Conservation (phyloP, 2,888 invertebrate species). For the Mantis religiosa region DNA sequence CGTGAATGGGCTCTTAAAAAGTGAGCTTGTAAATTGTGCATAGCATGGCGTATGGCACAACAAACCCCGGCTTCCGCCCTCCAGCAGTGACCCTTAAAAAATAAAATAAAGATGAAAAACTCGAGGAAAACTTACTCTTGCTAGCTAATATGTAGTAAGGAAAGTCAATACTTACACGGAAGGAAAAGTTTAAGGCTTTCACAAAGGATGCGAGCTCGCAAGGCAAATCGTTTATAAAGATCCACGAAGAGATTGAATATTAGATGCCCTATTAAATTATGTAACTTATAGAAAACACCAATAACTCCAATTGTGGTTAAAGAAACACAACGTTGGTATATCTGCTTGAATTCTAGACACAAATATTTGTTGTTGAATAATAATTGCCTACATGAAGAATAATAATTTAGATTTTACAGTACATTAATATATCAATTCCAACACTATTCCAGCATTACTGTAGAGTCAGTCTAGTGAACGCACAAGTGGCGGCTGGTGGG, state of each 20-base stretch:
- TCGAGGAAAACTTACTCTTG: not conserved
- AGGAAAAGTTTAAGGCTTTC: not conserved
- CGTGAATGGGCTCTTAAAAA: constrained; percentile 26
- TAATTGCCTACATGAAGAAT: too few species aligned
- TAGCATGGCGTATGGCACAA: not conserved
- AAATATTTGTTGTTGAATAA: too few species aligned
- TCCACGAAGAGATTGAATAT: not conserved
- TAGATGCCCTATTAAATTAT: too few species aligned
- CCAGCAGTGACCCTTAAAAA: constrained; percentile 9
- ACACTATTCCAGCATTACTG: too few species aligned
- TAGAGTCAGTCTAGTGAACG: too few species aligned
- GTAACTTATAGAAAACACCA: too few species aligned
- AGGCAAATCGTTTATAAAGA: not conserved
- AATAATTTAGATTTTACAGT: too few species aligned
- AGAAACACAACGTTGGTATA: not conserved
- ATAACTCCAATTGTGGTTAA: not conserved
- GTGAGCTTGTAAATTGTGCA: constrained; percentile 25
- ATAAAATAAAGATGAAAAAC: not conserved
- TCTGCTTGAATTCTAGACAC: not conserved
- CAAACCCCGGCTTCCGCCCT: not conserved
- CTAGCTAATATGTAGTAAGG: not conserved
- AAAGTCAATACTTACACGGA: constrained; percentile 8
- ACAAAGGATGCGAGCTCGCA: not conserved
- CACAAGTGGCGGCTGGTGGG: too few species aligned
- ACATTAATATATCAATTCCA: too few species aligned